Evolutionary conservation across 1,140 invertebrate species (phyloP).

Genomic region (Pinna nobilis): DNA sequence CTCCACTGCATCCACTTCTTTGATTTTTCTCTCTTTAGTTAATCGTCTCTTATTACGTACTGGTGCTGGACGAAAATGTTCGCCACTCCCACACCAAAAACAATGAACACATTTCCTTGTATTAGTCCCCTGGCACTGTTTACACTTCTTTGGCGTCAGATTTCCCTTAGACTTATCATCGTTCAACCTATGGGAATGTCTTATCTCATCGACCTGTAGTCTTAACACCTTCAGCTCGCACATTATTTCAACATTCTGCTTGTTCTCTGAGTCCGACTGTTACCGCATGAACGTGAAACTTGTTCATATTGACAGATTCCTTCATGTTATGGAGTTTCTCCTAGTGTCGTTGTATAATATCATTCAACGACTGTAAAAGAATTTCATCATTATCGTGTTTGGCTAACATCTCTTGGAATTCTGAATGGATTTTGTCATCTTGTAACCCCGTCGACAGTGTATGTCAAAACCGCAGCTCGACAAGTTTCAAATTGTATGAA

Average conservation of each 20-base stretch:
- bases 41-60: too few species aligned
- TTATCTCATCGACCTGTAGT: neutral
- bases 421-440: neutral
- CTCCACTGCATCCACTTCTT: too few species aligned
- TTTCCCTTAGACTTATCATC: neutral
- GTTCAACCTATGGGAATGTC: neutral
- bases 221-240: neutral
- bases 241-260: neutral
- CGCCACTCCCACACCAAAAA: constrained; percentile 7
- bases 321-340: neutral
- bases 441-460: constrained; percentile 6
- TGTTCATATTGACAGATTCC: neutral
- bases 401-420: neutral
- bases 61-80: too few species aligned
- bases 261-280: too few species aligned
- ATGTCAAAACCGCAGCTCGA: neutral
- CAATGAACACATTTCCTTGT: constrained; percentile 1
- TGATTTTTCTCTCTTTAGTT: too few species aligned
- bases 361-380: neutral
- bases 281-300: neutral
- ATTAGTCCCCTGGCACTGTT: neutral
- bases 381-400: neutral
- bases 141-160: neutral
- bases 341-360: neutral
- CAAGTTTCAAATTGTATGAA: constrained; percentile 4